A percentile compares a stretch with the other conserved stretches of the same genome.
phyloP scores from a whole-genome alignment of 1,140 invertebrate species.

The Spodoptera litura region DNA sequence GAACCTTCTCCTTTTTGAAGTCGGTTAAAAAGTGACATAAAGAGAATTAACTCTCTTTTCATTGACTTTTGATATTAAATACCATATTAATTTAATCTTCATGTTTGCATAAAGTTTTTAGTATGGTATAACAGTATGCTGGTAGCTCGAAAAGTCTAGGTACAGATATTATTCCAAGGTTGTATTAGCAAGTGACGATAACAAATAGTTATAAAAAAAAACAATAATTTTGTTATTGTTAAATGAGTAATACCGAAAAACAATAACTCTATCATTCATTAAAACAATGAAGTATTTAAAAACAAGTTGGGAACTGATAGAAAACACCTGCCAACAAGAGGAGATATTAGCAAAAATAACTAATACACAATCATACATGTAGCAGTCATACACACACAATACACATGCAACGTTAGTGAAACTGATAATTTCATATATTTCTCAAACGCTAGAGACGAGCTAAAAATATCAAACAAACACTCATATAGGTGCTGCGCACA shows the following conservation, averaged over 20 bases:
- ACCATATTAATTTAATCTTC: too few relatives aligned
- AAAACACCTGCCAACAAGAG: constrained; percentile 31
- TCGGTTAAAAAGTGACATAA: too few relatives aligned
- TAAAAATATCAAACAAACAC: constrained; percentile 46
- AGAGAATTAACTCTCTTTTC: too few relatives aligned
- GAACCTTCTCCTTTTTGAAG: too few relatives aligned
- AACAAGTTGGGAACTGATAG: not conserved
- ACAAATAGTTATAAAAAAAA: too few relatives aligned
- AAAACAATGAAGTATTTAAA: not conserved
- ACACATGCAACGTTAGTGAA: not conserved
- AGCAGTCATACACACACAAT: not conserved
- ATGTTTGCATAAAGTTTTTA: too few relatives aligned
- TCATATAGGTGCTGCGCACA: constrained; percentile 1
- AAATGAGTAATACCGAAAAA: constrained; percentile 1
- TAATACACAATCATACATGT: not conserved
- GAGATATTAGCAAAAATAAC: constrained; percentile 15
- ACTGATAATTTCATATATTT: constrained; percentile 26
- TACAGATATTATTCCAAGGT: too few relatives aligned
- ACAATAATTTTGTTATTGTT: too few relatives aligned
- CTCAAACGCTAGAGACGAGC: constrained; percentile 16
- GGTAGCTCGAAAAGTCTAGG: too few relatives aligned
- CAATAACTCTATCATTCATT: constrained; percentile 19
- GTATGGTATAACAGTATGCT: too few relatives aligned
- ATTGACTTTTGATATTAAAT: too few relatives aligned
- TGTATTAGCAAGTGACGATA: too few relatives aligned